Conservation (phyloP, 1,140 invertebrate genomes). For the Lethrus apterus region DNA sequence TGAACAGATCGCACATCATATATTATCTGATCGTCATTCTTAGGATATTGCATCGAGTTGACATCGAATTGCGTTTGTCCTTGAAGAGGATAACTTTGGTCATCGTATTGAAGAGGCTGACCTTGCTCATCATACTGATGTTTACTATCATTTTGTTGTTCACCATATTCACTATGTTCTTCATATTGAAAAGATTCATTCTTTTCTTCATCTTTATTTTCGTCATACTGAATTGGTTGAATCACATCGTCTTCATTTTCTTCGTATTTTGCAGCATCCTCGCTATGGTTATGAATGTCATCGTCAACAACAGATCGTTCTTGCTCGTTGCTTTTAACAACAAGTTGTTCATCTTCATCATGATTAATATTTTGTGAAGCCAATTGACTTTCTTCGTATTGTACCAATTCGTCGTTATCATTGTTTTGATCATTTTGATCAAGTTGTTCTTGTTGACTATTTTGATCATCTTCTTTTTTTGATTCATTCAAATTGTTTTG, state of each 20-base stretch:
- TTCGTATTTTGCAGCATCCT: too few species aligned
- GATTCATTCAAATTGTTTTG: too few species aligned
- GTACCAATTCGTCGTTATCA: too few species aligned
- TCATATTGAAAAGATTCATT: conserved; percentile 2
- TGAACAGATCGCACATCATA: too few species aligned
- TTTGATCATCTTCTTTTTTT: too few species aligned
- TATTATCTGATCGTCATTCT: too few species aligned
- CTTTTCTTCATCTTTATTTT: conserved; percentile 5
- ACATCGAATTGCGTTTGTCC: too few species aligned
- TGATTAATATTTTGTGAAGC: not conserved
- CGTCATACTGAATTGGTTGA: not conserved
- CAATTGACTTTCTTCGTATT: too few species aligned
- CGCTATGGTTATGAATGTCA: too few species aligned
- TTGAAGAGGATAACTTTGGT: conserved; percentile 9
- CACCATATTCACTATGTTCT: not conserved
- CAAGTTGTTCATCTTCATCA: not conserved
- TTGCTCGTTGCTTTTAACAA: not conserved
- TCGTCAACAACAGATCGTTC: not conserved
- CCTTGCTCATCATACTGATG: conserved; percentile 17
- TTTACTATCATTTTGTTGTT: not conserved
- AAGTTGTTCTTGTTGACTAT: too few species aligned
- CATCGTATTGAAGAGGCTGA: conserved; percentile 6
- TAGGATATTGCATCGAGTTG: too few species aligned
- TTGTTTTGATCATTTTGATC: too few species aligned
- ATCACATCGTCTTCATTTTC: not conserved